A percentile compares a stretch with the other conserved stretches of the same genome.
Conservation (phyloP, 2,113 vertebrate species). For the Antigone vipio region DNA sequence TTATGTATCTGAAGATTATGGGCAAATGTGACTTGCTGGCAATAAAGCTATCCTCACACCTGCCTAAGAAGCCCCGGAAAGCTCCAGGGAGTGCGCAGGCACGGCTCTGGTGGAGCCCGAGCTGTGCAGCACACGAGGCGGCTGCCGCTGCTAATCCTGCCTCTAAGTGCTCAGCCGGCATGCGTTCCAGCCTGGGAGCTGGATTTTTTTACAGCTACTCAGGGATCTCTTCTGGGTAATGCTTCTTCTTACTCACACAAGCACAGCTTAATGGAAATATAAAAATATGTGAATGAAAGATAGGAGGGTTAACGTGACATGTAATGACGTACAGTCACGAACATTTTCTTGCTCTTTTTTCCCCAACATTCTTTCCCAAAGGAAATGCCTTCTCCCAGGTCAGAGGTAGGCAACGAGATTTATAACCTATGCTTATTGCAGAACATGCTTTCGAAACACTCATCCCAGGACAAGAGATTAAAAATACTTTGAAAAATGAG, state of each 20-base stretch:
- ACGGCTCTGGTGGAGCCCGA: rapidly evolving
- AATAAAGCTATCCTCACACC: neutral
- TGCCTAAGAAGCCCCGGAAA: neutral
- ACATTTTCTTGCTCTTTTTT: neutral
- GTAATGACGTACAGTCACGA: neutral
- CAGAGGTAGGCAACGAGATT: neutral
- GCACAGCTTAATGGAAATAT: neutral
- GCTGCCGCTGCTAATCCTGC: neutral
- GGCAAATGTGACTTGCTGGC: neutral
- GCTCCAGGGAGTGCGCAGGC: neutral
- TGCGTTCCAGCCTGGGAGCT: neutral
- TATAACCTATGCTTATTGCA: neutral
- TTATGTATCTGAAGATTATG: neutral
- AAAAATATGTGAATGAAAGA: neutral
- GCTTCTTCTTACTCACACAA: neutral
- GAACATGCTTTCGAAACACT: neutral
- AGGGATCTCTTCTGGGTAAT: neutral
- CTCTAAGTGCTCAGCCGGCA: rapidly evolving
- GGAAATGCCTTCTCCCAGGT: neutral
- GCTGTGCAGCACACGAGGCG: neutral
- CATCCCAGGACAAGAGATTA: neutral
- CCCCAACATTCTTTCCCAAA: neutral
- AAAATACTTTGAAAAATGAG: neutral
- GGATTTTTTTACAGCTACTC: neutral
- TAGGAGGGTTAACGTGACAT: neutral